Percentiles rank a stretch among this genome's conserved stretches.
phyloP scores from a whole-genome alignment of 2,888 invertebrate genomes.

The Linhomoeus sp. region DNA sequence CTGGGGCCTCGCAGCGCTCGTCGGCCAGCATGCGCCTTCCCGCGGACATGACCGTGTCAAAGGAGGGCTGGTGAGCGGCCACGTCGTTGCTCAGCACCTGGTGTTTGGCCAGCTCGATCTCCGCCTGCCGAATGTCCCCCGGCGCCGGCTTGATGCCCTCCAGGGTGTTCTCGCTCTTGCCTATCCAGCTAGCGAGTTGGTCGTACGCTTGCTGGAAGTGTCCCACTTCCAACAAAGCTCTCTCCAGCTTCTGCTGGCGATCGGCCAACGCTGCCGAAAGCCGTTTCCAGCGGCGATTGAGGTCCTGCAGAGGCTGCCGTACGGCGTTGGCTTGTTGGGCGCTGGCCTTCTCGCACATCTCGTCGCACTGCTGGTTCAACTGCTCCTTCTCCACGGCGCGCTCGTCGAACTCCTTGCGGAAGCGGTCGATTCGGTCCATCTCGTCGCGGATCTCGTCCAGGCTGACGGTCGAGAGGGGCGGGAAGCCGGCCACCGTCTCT shows the following conservation, averaged over 20 bases:
- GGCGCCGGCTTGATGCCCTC: conserved; percentile 69
- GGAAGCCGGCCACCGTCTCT: conserved; percentile 56
- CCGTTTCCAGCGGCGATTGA: conserved; percentile 84
- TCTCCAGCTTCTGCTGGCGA: conserved; percentile 65
- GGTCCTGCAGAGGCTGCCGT: conserved; percentile 66
- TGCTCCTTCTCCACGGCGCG: conserved; percentile 95
- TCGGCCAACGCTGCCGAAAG: conserved; percentile 73
- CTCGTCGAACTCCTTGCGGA: conserved; percentile 71
- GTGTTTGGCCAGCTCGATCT: conserved; percentile 47
- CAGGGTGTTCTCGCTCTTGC: conserved; percentile 58
- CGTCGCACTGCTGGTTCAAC: conserved; percentile 76
- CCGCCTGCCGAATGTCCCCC: conserved; percentile 70
- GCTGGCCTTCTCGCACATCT: conserved; percentile 51
- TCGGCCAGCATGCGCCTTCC: conserved; percentile 74
- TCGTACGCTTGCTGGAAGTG: conserved; percentile 90
- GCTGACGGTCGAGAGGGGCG: conserved; percentile 9
- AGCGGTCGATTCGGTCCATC: conserved; percentile 49
- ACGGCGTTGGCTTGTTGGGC: conserved; percentile 81
- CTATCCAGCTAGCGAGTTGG: conserved; percentile 83
- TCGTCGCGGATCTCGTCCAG: conserved; percentile 9
- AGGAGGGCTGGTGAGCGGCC: conserved; percentile 80
- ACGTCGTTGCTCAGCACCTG: conserved; percentile 81
- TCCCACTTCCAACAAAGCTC: conserved; percentile 73
- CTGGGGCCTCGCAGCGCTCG: conserved; percentile 36
- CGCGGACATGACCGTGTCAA: conserved; percentile 83